phyloP scores from a whole-genome alignment of 2,113 vertebrate species.

The Syngnathus scovelli region DNA sequence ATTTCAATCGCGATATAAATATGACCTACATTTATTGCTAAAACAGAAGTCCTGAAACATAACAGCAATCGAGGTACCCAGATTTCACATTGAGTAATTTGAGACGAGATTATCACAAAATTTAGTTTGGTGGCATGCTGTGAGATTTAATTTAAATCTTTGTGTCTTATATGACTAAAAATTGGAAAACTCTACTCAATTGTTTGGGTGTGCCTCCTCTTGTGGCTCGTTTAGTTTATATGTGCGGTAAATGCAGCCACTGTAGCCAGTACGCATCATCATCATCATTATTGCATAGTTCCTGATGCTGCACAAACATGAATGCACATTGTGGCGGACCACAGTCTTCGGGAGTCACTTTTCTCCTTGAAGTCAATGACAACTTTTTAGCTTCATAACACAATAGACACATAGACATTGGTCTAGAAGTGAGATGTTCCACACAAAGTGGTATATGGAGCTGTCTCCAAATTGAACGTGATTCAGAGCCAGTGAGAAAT shows the following conservation, averaged over 20 bases:
- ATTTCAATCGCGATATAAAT: too few species aligned
- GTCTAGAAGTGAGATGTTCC: conserved; percentile 41
- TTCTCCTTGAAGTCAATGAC: conserved; percentile 32
- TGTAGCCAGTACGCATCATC: neutral
- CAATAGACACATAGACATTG: conserved; percentile 35
- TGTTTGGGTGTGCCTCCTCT: neutral
- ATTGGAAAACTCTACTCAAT: neutral
- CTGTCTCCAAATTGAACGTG: conserved; percentile 45
- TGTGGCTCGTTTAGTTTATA: neutral
- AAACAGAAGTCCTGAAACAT: too few species aligned
- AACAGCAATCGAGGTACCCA: too few species aligned
- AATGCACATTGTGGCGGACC: conserved; percentile 14
- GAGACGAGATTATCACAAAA: too few species aligned
- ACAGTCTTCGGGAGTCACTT: conserved; percentile 19
- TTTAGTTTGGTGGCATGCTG: too few species aligned
- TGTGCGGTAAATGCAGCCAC: neutral
- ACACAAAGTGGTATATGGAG: conserved; percentile 23
- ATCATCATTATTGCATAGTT: neutral
- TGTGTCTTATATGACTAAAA: too few species aligned
- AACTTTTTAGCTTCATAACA: conserved; percentile 39
- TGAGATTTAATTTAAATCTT: too few species aligned
- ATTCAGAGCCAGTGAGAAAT: conserved; percentile 25
- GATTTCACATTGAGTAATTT: too few species aligned
- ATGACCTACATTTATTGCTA: too few species aligned
- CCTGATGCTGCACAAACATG: neutral